phyloP scores from a whole-genome alignment of 2,888 invertebrate species.

The Hirtodrosophila confusa region DNA sequence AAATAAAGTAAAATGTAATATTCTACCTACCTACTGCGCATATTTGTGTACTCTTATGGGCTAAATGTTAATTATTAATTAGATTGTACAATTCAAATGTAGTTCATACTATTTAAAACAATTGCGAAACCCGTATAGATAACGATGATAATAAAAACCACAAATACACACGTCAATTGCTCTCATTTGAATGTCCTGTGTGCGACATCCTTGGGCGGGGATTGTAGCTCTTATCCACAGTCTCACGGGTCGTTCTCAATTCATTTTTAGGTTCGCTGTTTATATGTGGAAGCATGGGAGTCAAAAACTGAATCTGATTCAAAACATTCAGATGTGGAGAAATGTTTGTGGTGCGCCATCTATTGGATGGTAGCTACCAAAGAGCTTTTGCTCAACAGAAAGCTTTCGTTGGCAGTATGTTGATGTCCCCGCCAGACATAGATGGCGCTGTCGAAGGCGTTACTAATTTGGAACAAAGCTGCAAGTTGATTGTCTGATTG shows the following conservation, averaged over 20 bases:
- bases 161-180: slow-evolving; percentile 16
- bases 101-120: slow-evolving; percentile 75
- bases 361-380: slow-evolving; percentile 3
- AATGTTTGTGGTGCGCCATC: slow-evolving; percentile 20
- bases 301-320: too few species aligned
- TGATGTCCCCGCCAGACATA: neutral
- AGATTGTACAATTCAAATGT: slow-evolving; percentile 77
- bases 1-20: slow-evolving; percentile 24
- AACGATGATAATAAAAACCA: slow-evolving; percentile 56
- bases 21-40: slow-evolving; percentile 51
- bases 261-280: too few species aligned
- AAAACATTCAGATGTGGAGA: too few species aligned
- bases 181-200: neutral
- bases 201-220: too few species aligned
- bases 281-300: too few species aligned
- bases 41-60: slow-evolving; percentile 70
- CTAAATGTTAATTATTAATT: slow-evolving; percentile 78
- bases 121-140: slow-evolving; percentile 44
- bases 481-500: neutral
- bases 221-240: too few species aligned
- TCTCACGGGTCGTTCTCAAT: too few species aligned
- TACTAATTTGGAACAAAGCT: neutral
- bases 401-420: neutral
- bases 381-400: neutral
- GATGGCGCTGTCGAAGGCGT: slow-evolving; percentile 25